Evolutionary conservation across 2,113 vertebrate species (phyloP), one percentile per base, ranked within the genome.

Genomic region (Odocoileus virginianus): DNA sequence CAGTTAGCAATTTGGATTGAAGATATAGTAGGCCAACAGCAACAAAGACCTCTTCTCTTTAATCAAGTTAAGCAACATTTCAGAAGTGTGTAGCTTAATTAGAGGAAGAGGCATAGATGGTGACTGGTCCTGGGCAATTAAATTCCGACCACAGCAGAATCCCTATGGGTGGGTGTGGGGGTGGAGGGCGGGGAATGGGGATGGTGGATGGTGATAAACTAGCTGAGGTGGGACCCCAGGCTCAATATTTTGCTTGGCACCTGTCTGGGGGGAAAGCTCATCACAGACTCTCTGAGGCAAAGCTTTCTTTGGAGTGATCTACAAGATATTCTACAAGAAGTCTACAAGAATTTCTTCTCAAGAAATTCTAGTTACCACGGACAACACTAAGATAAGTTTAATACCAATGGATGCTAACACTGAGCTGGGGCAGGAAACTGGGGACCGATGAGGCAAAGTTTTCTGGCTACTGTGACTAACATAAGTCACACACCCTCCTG

Each of bases 21-120:
- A 98, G 96, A 85, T 30, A 81, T 86, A 98, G 67, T 94, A 91
- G 97, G 97, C 95, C 96, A 98, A 98, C 40, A 98, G 57, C 95
- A 90, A 98, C 57, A 98, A 97, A 93, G 97, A 71, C n/a, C 55
- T 95, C 89, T 87, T 97, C 96, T 87, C 97, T 95, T 95, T 85
- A 82, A 96, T 82, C 76, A 94, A 95, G 95, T 95, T 92, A 97
- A 98, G 85, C 94, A 97, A 89, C 97, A 96, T 76, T 87, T 87
- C 74, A 92, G 71, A 82, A 87, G 91, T 2, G 40, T 87, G 74
- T 95, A 86, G 95, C 89, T 96, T 93, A 89, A 98, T 97, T 50
- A 94, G 79, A 98, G 58, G 54, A 82, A n/a, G 13, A 91, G 87
- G 58, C 74, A 81, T 91, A 28, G 93, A 58, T 82, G 74, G 88